Evolutionary conservation across 2,888 invertebrate genomes (phyloP), one percentile per base, ranked within the genome.

Genomic region (Agrilus biguttatus): DNA sequence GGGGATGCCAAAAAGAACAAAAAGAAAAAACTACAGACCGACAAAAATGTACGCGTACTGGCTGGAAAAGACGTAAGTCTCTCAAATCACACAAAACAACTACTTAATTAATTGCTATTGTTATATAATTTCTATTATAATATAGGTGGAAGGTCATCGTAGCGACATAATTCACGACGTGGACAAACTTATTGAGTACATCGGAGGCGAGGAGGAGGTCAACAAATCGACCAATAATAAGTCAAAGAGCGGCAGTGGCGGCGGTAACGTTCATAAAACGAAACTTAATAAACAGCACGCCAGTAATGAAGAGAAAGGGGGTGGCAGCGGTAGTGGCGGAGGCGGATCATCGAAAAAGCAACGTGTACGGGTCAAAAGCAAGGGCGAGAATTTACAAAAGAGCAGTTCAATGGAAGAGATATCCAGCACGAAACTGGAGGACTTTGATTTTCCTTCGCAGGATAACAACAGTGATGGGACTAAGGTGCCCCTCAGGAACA

Each of bases 381-480:
- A 65, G 44, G 52, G 56, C 34, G 59, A 46, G 40, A 69, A 71
- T 49, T 56, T 76, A 45, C 78, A 83, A 59, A 82, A 85, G 51
- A 80, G 83, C 49, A 80, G 83, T 59, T 86, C 86, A 28, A 67
- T 88, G 53, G 86, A 87, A 62, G 88, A 88, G 66, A 75, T 86
- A 50, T 83, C 83, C 39, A 79, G 81, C 52, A 78, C 82, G 45
- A 81, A 78, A 63, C 70, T 83, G 50, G 82, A 81, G 56, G 83
- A 83, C 56, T 71, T 80, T 43, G 49, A 42, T 33, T 54, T 55
- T 37, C 43, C 43, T n/a, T 39, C 47, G 14, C 43, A 51, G 36
- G 51, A 49, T 8, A 38, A 23, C 14, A 45, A 45, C 14, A 47
- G 64, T 55, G 51, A 61, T 46, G 56, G 52, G 51, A 51, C 42